These are phyloP conservation scores for Brachyhypopomus gauderio DNA, from an alignment of 2,113 vertebrate species.

Conservation along the genomic window DNA sequence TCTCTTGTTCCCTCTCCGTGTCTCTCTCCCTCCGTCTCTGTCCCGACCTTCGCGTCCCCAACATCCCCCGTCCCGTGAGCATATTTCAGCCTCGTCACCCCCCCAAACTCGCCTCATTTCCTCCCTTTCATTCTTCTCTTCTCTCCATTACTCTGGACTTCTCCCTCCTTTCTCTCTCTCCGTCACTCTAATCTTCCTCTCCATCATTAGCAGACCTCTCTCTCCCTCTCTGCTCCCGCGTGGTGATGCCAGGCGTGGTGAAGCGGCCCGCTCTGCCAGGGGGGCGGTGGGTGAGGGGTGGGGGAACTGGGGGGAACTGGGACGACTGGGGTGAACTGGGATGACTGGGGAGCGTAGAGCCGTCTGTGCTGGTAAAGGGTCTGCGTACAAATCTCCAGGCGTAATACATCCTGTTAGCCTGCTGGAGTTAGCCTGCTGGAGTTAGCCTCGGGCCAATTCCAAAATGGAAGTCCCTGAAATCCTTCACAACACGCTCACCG, in stretches of 20 bases:
- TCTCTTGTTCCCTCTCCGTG: slow-evolving; percentile 35
- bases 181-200: slow-evolving; percentile 10
- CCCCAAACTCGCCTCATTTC: slow-evolving; percentile 44
- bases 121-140: background rate
- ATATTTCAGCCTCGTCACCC: slow-evolving; percentile 60
- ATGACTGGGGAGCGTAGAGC: too few relatives aligned
- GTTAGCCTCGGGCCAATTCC: slow-evolving; percentile 60
- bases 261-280: too few relatives aligned
- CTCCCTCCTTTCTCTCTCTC: slow-evolving; percentile 45
- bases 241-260: too few relatives aligned
- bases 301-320: too few relatives aligned
- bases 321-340: too few relatives aligned
- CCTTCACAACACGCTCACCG: slow-evolving; percentile 21
- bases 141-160: slow-evolving; percentile 31
- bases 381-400: slow-evolving; percentile 72
- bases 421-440: slow-evolving; percentile 66
- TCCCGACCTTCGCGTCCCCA: slow-evolving; percentile 49
- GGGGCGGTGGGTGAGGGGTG: too few relatives aligned
- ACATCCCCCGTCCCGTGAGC: slow-evolving; percentile 46
- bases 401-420: slow-evolving; percentile 63
- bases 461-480: slow-evolving; percentile 47
- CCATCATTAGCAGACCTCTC: slow-evolving; percentile 5
- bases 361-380: slow-evolving; percentile 49
- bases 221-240: too few relatives aligned
- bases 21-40: background rate